phyloP scores from a whole-genome alignment of 1,140 invertebrate species.

The Plectrocnemia conspersa region DNA sequence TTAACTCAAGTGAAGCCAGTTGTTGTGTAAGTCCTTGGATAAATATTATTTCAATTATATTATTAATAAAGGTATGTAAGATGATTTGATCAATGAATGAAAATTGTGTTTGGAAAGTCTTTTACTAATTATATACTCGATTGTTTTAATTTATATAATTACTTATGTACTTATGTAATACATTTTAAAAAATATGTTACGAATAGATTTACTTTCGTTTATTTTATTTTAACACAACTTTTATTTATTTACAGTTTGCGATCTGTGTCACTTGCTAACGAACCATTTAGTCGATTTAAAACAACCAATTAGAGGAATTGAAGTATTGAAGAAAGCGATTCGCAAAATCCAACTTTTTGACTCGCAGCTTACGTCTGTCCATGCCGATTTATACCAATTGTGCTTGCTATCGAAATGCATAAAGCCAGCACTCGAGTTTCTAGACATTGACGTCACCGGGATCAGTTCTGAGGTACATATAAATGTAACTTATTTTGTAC shows the following conservation, averaged over 20 bases:
- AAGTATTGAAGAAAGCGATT: slow-evolving; percentile 77
- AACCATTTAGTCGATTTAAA: slow-evolving; percentile 71
- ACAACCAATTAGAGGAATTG: slow-evolving; percentile 78
- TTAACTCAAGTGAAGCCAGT: too few species aligned
- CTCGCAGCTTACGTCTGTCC: slow-evolving; percentile 87
- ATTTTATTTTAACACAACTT: slow-evolving; percentile 18
- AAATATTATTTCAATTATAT: too few species aligned
- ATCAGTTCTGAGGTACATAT: slow-evolving; percentile 74
- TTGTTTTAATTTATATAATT: not conserved
- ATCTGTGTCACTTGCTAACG: slow-evolving; percentile 81
- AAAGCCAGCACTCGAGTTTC: slow-evolving; percentile 83
- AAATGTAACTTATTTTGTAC: slow-evolving; percentile 23
- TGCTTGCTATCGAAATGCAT: slow-evolving; percentile 89
- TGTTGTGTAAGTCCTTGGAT: too few species aligned
- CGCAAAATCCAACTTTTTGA: slow-evolving; percentile 82
- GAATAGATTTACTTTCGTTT: slow-evolving; percentile 23
- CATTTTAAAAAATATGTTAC: not conserved
- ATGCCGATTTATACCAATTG: slow-evolving; percentile 88
- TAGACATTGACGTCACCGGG: slow-evolving; percentile 87
- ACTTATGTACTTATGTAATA: slow-evolving; percentile 2
- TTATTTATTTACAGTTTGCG: slow-evolving; percentile 65
- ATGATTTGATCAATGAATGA: not conserved
- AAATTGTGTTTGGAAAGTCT: not conserved
- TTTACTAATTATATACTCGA: not conserved
- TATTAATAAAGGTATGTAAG: too few species aligned